These are phyloP conservation scores for Chaetorhynchus papuensis DNA, from an alignment of 2,113 vertebrate genomes.

Conservation along the genomic window DNA sequence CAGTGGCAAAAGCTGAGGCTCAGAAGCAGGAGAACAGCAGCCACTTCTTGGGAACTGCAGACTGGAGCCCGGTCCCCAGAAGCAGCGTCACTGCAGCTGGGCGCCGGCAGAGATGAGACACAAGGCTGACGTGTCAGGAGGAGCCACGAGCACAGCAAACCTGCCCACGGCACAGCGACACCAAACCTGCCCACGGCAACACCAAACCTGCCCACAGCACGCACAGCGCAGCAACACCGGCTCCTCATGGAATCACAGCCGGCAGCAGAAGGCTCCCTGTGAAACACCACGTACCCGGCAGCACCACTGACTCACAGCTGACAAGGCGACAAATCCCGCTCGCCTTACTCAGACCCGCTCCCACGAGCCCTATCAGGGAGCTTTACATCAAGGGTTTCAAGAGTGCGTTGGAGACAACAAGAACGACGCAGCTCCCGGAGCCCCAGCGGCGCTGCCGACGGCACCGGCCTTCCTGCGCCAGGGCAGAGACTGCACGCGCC, in stretches of 20 bases:
- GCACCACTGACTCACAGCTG: constrained; percentile 27
- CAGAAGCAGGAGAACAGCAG: neutral
- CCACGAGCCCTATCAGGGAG: neutral
- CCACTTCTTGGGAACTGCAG: neutral
- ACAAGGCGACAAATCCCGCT: constrained; percentile 18
- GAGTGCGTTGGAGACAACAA: neutral
- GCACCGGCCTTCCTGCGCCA: neutral
- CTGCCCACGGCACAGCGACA: neutral
- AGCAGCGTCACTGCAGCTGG: neutral
- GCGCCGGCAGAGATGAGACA: neutral
- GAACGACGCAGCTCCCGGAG: neutral
- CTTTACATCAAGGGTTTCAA: neutral
- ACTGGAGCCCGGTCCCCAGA: neutral
- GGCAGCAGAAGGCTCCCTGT: neutral
- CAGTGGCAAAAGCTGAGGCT: neutral
- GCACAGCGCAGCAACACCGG: neutral
- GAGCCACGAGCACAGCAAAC: neutral
- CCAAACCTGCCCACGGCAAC: neutral
- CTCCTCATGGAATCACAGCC: neutral
- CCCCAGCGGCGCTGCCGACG: accelerated
- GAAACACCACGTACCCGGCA: neutral
- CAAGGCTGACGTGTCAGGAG: neutral
- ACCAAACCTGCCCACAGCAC: neutral
- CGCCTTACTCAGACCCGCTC: constrained; percentile 27
- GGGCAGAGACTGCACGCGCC: neutral